phyloP scores from a whole-genome alignment of 37 sponge, comb jelly and placozoan genomes.

The Cliona cf. orientalis region DNA sequence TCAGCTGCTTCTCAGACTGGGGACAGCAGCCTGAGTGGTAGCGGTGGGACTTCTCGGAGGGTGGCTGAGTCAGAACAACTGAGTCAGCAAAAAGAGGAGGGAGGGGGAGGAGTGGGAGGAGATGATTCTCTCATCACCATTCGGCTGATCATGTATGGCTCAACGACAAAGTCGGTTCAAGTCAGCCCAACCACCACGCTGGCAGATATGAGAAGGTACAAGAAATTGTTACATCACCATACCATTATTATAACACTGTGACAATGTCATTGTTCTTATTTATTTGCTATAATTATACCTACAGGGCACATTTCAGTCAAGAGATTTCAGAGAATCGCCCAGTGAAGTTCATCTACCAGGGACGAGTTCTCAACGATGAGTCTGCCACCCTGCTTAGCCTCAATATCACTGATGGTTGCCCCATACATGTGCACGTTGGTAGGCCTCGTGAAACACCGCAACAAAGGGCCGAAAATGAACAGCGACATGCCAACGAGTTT shows the following conservation, averaged over 20 bases:
- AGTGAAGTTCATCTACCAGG: conserved; percentile 66
- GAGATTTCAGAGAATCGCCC: conserved; percentile 32
- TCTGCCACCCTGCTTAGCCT: conserved; percentile 17
- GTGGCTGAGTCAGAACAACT: too few species aligned
- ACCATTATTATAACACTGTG: neutral
- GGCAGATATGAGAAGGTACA: conserved; percentile 42
- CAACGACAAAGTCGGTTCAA: too few species aligned
- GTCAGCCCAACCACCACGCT: conserved; percentile 24
- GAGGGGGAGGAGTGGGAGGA: too few species aligned
- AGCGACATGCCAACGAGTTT: conserved; percentile 4
- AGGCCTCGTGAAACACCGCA: conserved; percentile 15
- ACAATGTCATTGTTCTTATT: neutral
- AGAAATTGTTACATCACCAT: too few species aligned
- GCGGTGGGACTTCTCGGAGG: too few species aligned
- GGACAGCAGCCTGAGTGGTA: too few species aligned
- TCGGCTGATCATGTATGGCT: too few species aligned
- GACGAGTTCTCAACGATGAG: conserved; percentile 41
- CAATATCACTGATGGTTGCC: conserved; percentile 18
- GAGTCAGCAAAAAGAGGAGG: too few species aligned
- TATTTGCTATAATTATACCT: neutral
- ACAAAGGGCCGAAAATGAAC: neutral
- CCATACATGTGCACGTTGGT: conserved; percentile 65
- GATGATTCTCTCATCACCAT: too few species aligned
- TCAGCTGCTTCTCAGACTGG: too few species aligned
- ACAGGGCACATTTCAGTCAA: conserved; percentile 39